Base-by-base conservation (phyloP, 2,888 invertebrate species). In the Electrophaes corylata region DNA sequence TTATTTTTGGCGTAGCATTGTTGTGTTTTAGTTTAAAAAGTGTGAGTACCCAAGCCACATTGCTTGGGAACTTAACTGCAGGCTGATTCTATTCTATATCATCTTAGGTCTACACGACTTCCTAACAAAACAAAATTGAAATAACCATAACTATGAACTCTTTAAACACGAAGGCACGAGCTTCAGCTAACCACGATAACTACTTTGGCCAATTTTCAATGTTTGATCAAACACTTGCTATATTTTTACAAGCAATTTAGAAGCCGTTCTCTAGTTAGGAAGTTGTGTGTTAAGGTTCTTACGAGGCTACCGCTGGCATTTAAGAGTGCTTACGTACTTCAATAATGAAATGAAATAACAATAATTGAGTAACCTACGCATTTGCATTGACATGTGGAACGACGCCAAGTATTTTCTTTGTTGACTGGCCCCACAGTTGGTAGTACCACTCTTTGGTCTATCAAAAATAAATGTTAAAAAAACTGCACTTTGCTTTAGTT, bases 111-210 rank as follows among this genome's bases (percentile, higher is more conserved):
- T 59, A 43, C 12, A 14, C 14, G 14, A 33, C 12, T 18, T 33
- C 39, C 49, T 48, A 47, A 44, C 33, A 14, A 50, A 66, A 70
- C 76, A 62, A 83, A 86, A 88, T 88, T 86, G 85, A 88, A 81
- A 78, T 75, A 76, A 80, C 80, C 73, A 83, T 75, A 71, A 78
- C 74, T 78, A 84, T 78, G 78, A 76, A 73, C 76, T 79, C 66
- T 70, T 70, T 76, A 81, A 81, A 81, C 69, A 78, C 20, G 43
- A 40, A 70, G 66, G 76, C 81, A 81, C 79, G 82, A 79, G 76
- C 71, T 57, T 65, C 53, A 69, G 61, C 62, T 84, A 81, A 83
- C 47, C n/a, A 14, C 33, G 51, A 40, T 60, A 60, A 60, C 40
- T 50, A 20, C 31, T 51, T 51, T 26, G 55, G 60, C 60, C 51